phyloP scores from a whole-genome alignment of 2,888 invertebrate species.

The Tuta absoluta region DNA sequence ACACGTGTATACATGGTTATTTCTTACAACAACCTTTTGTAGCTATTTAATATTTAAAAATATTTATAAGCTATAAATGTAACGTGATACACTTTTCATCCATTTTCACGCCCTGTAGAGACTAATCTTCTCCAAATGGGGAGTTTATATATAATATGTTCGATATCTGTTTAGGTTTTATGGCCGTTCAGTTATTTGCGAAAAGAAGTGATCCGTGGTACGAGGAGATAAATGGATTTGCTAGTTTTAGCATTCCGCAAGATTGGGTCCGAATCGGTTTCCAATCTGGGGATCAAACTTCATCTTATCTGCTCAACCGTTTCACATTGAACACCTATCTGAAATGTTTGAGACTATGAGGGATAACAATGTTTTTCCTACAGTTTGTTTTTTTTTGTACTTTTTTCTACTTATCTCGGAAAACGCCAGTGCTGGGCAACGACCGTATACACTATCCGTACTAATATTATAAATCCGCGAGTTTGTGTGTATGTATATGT shows the following conservation, averaged over 20 bases:
- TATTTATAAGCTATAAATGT: not conserved
- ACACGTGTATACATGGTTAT: slow-evolving; percentile 4
- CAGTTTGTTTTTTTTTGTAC: not conserved
- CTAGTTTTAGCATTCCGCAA: slow-evolving; percentile 16
- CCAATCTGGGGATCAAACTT: not conserved
- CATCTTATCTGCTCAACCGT: not conserved
- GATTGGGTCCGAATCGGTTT: not conserved
- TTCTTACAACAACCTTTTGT: not conserved
- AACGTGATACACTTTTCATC: not conserved
- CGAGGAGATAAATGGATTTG: slow-evolving; percentile 14
- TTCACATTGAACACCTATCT: not conserved
- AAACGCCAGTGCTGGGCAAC: too few species aligned
- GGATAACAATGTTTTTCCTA: too few species aligned
- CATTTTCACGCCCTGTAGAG: not conserved
- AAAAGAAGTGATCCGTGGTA: not conserved
- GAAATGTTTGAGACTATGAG: too few species aligned
- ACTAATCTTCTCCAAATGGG: not conserved
- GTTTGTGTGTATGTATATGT: too few species aligned
- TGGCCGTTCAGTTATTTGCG: slow-evolving; percentile 10
- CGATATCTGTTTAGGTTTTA: slow-evolving; percentile 4
- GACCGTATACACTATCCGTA: too few species aligned
- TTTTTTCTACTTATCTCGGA: too few species aligned
- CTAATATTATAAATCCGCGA: too few species aligned
- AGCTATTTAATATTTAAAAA: not conserved
- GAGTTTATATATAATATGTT: not conserved